Evolutionary conservation across 2,113 vertebrate genomes (phyloP).

Genomic region (Chamaetylas fuelleborni): DNA sequence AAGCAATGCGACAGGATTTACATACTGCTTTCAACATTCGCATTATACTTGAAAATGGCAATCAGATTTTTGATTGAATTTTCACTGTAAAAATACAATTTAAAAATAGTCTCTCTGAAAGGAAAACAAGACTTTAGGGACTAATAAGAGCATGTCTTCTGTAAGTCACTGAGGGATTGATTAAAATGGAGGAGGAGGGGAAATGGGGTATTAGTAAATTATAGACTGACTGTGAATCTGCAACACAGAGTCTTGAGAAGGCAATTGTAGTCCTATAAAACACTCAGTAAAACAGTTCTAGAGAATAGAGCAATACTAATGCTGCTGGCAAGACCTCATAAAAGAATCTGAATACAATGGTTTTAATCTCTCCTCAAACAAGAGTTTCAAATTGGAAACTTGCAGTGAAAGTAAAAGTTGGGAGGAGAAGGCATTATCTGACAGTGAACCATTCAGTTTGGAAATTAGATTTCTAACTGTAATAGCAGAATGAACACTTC

Average conservation of each 20-base stretch:
- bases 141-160: not conserved
- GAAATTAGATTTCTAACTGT: not conserved
- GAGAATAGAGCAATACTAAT: not conserved
- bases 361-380: not conserved
- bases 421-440: not conserved
- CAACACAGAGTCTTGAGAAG: not conserved
- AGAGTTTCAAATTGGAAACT: not conserved
- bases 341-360: not conserved
- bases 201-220: not conserved
- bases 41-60: not conserved
- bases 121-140: not conserved
- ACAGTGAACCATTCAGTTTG: not conserved
- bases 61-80: not conserved
- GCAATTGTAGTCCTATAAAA: not conserved
- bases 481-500: not conserved
- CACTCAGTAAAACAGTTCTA: not conserved
- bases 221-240: not conserved
- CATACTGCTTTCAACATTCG: not conserved
- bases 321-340: not conserved
- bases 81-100: not conserved
- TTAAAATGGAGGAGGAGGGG: not conserved
- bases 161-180: not conserved
- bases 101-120: not conserved
- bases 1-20: not conserved
- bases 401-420: not conserved